Base-by-base conservation (phyloP, 2,797 vertebrate species). In the Columba guinea region DNA sequence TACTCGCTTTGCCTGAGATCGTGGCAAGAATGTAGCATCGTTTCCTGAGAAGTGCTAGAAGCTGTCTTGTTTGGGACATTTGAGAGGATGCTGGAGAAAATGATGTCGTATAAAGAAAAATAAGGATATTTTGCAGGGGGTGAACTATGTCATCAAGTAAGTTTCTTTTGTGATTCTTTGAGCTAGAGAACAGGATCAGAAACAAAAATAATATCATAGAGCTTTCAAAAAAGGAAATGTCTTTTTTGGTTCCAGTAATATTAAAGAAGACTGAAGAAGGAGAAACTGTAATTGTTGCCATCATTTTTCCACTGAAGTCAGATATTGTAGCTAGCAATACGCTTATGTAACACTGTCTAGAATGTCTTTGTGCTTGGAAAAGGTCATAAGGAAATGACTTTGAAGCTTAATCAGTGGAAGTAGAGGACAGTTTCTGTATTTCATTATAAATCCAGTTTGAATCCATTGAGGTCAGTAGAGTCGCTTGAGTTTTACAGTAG, bases 321-420 rank as follows among this genome's bases (percentile, higher is more conserved):
- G 5, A 3, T 68, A 68, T 13, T 71, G 51, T 77, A 59, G 59
- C 83, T 62, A 79, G 63, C 27, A 67, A 75, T 37, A 39, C 0
- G 0, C 74, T 95, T 94, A 81, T 9, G 9, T 67, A 91, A 84
- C 17, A 19, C 71, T 62, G 12, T 71, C 51, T 81, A 65, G 87
- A 86, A 90, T 30, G 53, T 16, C 62, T 94, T 88, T 95, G 88
- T 86, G 55, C 32, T 88, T 69, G 51, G 79, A 37, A 88, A 96
- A 95, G 62, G 87, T 93, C 93, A 64, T 51, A 90, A 94, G 35
- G 81, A 59, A 86, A 81, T 78, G 5, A 74, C 67, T 90, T 91
- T 32, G 76, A 87, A 84, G 37, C 58, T 56, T 95, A 71, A 94
- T 88, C 70, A 94, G 51, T 39, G 44, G 44, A 71, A 91, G 55